These are phyloP conservation scores for Drosophila testacea DNA, from an alignment of 2,888 invertebrate genomes.

Conservation along the genomic window DNA sequence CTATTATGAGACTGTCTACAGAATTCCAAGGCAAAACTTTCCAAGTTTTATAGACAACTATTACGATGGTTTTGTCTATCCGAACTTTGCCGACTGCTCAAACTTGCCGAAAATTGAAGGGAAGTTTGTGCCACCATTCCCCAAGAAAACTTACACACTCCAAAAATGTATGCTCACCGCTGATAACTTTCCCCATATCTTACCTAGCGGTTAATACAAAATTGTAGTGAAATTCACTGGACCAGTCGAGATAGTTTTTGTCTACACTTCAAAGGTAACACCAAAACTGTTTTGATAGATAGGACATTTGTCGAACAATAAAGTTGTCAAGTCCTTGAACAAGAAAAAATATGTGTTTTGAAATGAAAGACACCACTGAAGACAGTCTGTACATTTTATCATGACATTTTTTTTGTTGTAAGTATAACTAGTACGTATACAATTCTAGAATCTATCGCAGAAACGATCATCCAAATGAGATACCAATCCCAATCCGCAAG, in stretches of 20 bases:
- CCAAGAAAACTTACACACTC: background rate
- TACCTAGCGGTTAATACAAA: background rate
- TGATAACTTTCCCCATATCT: background rate
- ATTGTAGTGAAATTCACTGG: accelerated
- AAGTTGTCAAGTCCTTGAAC: background rate
- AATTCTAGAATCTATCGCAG: no score
- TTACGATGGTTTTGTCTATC: background rate
- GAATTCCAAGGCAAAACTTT: background rate
- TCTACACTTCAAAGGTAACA: background rate
- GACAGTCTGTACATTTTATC: no score
- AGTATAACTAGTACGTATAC: no score
- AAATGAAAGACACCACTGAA: no score
- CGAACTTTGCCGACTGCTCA: background rate
- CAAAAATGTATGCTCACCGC: background rate
- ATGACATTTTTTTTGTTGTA: no score
- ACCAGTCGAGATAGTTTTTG: background rate
- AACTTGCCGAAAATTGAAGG: background rate
- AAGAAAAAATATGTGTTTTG: no score
- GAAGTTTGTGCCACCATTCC: background rate
- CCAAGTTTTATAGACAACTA: background rate
- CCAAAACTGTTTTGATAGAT: background rate
- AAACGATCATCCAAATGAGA: no score
- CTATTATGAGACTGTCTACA: background rate
- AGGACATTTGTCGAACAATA: background rate
- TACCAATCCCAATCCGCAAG: no score